These are phyloP conservation scores for Drosophila tanythrix DNA, from an alignment of 2,888 invertebrate genomes.

Conservation along the genomic window DNA sequence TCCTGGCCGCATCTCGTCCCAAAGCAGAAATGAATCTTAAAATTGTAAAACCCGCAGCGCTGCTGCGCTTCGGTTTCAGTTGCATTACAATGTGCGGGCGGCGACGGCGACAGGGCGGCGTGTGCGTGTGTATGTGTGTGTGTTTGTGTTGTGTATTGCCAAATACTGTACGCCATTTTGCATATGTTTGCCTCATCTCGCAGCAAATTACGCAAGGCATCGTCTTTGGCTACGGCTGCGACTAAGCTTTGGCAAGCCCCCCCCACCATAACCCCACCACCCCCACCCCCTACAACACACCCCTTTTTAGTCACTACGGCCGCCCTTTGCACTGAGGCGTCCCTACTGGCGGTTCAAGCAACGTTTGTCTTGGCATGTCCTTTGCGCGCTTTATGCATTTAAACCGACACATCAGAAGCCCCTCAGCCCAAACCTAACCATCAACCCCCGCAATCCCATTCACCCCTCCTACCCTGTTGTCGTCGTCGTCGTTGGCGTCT, in stretches of 20 bases:
- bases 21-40: conserved; percentile 80
- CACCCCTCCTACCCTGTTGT: background rate
- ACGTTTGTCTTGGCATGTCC: conserved; percentile 81
- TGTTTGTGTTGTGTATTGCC: conserved; percentile 27
- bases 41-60: conserved; percentile 79
- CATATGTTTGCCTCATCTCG: too few species aligned
- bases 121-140: background rate
- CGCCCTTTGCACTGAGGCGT: conserved; percentile 6
- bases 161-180: conserved; percentile 78
- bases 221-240: conserved; percentile 40
- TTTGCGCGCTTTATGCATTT: conserved; percentile 80
- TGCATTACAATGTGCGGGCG: conserved; percentile 32
- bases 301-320: background rate
- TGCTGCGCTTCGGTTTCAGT: conserved; percentile 39
- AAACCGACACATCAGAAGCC: conserved; percentile 56
- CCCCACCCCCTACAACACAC: background rate
- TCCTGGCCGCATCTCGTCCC: conserved; percentile 68
- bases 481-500: background rate
- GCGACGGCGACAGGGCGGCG: background rate
- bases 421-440: background rate
- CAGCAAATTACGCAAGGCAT: conserved; percentile 77
- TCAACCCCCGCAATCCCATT: background rate
- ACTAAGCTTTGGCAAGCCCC: conserved; percentile 41
- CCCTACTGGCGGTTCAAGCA: conserved; percentile 69
- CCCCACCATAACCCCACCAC: too few species aligned